Conservation (phyloP, 2,888 invertebrate genomes). For the Laspeyria flexula region DNA sequence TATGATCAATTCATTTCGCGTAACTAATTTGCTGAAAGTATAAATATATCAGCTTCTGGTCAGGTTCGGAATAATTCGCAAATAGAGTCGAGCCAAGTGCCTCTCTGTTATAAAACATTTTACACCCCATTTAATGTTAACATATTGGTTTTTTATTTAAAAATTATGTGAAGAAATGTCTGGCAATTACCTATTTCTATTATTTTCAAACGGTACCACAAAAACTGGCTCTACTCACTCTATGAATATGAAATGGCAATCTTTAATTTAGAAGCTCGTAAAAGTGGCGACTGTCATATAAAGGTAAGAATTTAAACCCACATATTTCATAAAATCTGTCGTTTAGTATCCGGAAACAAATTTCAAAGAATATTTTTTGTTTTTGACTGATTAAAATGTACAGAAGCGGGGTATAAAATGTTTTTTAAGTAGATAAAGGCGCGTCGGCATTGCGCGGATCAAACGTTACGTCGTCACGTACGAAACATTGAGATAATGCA, state of each 20-base stretch:
- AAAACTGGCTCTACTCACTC: slow-evolving; percentile 3
- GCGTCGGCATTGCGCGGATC: slow-evolving; percentile 71
- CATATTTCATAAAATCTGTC: slow-evolving; percentile 68
- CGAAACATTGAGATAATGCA: slow-evolving; percentile 72
- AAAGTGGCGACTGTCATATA: slow-evolving; percentile 42
- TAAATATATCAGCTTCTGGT: no score
- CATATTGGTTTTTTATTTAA: no score
- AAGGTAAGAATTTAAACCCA: slow-evolving; percentile 45
- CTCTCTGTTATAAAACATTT: no score
- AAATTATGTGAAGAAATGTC: no score
- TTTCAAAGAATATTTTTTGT: slow-evolving; percentile 73
- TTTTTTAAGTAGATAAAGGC: slow-evolving; percentile 71
- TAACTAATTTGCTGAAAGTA: no score
- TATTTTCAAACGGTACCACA: neutral
- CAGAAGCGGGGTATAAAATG: slow-evolving; percentile 74
- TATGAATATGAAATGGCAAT: slow-evolving; percentile 28
- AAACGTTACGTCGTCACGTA: slow-evolving; percentile 76
- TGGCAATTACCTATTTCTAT: neutral
- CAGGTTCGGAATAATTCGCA: no score
- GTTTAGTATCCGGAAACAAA: slow-evolving; percentile 74
- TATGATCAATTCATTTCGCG: no score
- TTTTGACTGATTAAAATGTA: slow-evolving; percentile 82
- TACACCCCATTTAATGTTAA: no score
- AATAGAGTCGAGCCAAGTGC: no score
- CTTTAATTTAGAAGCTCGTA: slow-evolving; percentile 44